Evolutionary conservation across 2,113 vertebrate species (phyloP), one percentile per base, ranked within the genome.

Genomic region (Circaetus gallicus): DNA sequence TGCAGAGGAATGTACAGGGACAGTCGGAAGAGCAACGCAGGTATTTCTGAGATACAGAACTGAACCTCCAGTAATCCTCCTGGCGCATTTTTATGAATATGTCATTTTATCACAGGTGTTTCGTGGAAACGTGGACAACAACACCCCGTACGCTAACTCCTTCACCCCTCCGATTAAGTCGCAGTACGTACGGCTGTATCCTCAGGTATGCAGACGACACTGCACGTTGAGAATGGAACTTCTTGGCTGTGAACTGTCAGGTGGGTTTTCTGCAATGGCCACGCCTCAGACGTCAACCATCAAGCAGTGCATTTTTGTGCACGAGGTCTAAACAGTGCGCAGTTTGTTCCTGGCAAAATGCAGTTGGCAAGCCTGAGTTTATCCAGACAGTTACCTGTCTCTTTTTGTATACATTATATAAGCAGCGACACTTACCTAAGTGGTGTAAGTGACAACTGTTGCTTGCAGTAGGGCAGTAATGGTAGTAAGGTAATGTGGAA

Each of bases 191-290:
- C 98, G 99, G 80, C 98, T 99, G 86, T 99, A 99, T 97, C 99
- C 99, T 13, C 99, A 99, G 96, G 99, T 99, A 86, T 99, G 99
- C 97, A 98, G 99, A 97, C 99, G 99, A 92, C 99, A 99, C 95
- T 99, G 99, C 84, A 99, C 99, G 3, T 93, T 99, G 69, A 98
- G 99, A 90, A 99, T 99, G 99, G 99, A 99, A 96, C 99, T 99
- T 42, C 99, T 99, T 5, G 99, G 99, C 62, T 99, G 99, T 87
- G 99, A 99, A 93, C 97, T 99, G 16, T 98, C 99, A 93, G 99
- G 99, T 99, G 78, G 92, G 98, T 96, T 53, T 73, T 11, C 29
- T 29, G 28, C 16, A 45, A 5, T 15, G 4, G 1, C 6, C 6
- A 0, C 32, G 14, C 12, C 28, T 86, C 50, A 63, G 45, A 71